Evolutionary conservation across 2,888 invertebrate genomes (phyloP), one percentile per base, ranked within the genome.

Genomic region (Lomographa bimaculata): DNA sequence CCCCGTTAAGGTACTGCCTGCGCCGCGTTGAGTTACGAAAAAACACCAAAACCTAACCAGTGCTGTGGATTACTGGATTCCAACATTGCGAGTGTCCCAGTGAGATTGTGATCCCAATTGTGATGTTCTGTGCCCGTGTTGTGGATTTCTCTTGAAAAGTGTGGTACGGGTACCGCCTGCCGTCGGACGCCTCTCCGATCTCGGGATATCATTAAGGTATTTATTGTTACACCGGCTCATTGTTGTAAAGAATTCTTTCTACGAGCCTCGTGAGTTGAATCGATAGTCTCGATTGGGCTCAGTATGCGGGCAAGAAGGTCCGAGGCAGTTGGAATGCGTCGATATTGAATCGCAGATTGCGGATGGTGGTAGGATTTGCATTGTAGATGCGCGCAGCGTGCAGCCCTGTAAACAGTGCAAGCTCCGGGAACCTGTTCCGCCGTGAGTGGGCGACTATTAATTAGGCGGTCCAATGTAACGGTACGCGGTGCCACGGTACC

Each of bases 151-250:
- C 67, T 78, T 82, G 71, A 78, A 72, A 73, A 84, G 69, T 73
- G 78, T 83, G 74, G 78, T 76, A 77, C 79, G 82, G 78, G 79
- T 76, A 64, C 71, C 71, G 77, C 74, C 74, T 76, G 76, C 76
- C 64, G 74, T 71, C 78, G 80, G 85, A 83, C 87, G 89, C 84
- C 77, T 82, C 77, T 80, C 76, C 71, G 80, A 79, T 84, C 87
- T 81, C 77, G 78, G 87, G 89, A 87, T 89, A 89, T 86, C 89
- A 89, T 87, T 87, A 87, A 87, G 89, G 89, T 89, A 89, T 89
- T 87, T 89, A 87, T 87, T 87, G 89, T 89, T 79, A 86, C 85
- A 85, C 83, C 79, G 81, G 76, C 73, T 85, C 83, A 87, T 89
- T 87, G 89, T 87, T 87, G 77, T 84, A 84, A 81, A 82, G 78